Evolutionary conservation across 2,888 invertebrate species (phyloP), one percentile per base, ranked within the genome.

Genomic region (Pachycephus smyrnensis): DNA sequence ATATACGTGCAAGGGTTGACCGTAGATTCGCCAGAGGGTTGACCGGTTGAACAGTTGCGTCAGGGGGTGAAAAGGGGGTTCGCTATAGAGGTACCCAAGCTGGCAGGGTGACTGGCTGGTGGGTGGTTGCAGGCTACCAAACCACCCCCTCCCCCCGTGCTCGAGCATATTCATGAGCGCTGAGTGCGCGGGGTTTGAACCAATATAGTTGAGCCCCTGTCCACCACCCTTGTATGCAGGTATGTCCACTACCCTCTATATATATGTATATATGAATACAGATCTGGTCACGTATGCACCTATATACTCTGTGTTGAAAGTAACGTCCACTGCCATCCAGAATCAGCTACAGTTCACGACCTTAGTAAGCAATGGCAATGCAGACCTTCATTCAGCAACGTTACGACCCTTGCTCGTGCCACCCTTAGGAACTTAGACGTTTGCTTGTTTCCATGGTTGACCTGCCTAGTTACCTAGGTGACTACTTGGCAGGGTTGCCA

Each of bases 111-210:
- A 9, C 23, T 69, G 83, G 83, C 23, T 83, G 82, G 68, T 83
- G 81, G 73, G 82, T 82, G 75, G 85, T 84, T 76, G 84, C 80
- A 79, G 82, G 87, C 84, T 83, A 84, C 85, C 83, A 84, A 87
- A 86, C 85, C 84, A 4, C 15, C 40, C 40, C 40, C 40, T 4
- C 37, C 9, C 36, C 83, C 86, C 89, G 89, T 89, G 89, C 87
- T 84, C 83, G 84, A 81, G 89, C 89, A 89, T 88, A 89, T 89
- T 89, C 89, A 89, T 88, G 88, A 89, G 89, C 84, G 88, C 89
- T 89, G 89, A 89, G 89, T 89, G 88, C 86, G 89, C 89, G 86
- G 83, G 85, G 89, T 86, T 88, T 87, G 83, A 87, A 88, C 89
- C 89, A 89, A 89, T 89, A 89, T 87, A 86, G 40, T 40, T 40